phyloP scores from a whole-genome alignment of 2,113 vertebrate species.

The Centropristis striata region DNA sequence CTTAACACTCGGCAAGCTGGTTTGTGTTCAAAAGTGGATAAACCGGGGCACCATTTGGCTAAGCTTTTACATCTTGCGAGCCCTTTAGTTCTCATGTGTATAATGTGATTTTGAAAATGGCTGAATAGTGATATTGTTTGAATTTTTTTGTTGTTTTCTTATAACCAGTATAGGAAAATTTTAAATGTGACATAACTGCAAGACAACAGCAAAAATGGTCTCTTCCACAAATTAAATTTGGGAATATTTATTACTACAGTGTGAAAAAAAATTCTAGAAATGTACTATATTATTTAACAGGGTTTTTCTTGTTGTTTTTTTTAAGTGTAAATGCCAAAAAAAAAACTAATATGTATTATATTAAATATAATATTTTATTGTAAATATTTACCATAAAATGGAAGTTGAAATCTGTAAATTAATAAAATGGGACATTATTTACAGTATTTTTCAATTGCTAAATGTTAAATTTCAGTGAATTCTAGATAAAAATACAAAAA shows the following conservation, averaged over 20 bases:
- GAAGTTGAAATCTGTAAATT: too few species aligned
- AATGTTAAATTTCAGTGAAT: too few species aligned
- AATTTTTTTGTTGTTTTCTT: background rate
- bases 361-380: too few species aligned
- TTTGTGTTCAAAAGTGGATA: constrained; percentile 35
- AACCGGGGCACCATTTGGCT: constrained; percentile 15
- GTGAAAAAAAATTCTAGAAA: too few species aligned
- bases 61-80: constrained; percentile 13
- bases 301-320: too few species aligned
- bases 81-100: background rate
- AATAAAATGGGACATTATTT: too few species aligned
- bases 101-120: constrained; percentile 10
- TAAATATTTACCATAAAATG: too few species aligned
- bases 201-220: background rate
- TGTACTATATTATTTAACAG: too few species aligned
- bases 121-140: background rate
- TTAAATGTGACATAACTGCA: background rate
- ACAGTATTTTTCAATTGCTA: too few species aligned
- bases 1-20: constrained; percentile 18
- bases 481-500: too few species aligned
- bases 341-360: too few species aligned
- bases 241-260: background rate
- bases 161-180: background rate
- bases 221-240: background rate
- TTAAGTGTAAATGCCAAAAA: too few species aligned